Evolutionary conservation across 1,140 invertebrate genomes (phyloP), one percentile per base, ranked within the genome.

Genomic region (Calephelis virginiensis): DNA sequence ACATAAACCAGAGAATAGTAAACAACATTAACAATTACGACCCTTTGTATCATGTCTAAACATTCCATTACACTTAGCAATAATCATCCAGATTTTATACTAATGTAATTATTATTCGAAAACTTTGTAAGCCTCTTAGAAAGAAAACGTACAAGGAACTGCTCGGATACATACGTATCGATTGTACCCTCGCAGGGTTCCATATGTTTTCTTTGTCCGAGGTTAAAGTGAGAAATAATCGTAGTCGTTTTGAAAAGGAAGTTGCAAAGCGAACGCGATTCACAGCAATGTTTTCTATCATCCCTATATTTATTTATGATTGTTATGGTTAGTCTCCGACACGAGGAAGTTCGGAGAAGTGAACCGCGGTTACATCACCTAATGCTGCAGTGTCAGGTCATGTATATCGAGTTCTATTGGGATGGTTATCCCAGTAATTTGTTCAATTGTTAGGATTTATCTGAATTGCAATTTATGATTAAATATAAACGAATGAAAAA

Each of bases 401-500:
- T 70, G 60, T 62, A 67, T 47, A 67, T 66, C 74, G 77, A 72
- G 67, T 78, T 76, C 73, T 76, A 72, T 79, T 72, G 76, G 81
- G 83, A 83, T 80, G 72, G 75, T 76, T 72, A 83, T 87, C 85
- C 79, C 76, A 71, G 75, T 83, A 73, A 88, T 86, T 89, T 89
- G 86, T 91, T 87, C 85, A 91, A 89, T 91, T 89, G 85, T 87
- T 90, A 91, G 81, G 86, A 82, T 87, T 91, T 89, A 89, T 91
- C 89, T 91, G 89, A 89, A 90, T 87, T 89, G 89, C 85, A 91
- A 80, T 89, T 90, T 90, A 83, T 88, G 89, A 90, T 89, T 89
- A 89, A 90, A 91, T 89, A 91, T 91, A 89, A 91, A 91, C 82
- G 82, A 90, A 89, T 86, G 82, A 89, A 87, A 83, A 64, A 71